Base-by-base conservation (phyloP, 2,113 vertebrate genomes). In the Cettia cetti region DNA sequence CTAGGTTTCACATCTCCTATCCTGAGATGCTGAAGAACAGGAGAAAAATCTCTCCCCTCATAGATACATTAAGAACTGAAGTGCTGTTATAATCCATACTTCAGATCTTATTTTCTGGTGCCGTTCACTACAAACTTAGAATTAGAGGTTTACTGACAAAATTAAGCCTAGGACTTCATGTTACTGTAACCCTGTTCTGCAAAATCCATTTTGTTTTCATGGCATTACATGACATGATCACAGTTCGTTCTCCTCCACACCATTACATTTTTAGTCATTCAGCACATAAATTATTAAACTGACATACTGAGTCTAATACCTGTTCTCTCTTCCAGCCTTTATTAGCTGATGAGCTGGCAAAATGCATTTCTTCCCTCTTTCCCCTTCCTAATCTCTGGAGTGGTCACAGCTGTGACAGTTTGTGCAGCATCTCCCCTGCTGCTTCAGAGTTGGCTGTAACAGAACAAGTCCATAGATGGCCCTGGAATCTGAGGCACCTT, bases 261-360 rank as follows among this genome's bases (percentile, higher is more conserved):
- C 57, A 47, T 31, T 35, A 16, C 49, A 31, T 49, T 91, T 81
- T 45, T 13, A 70, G 23, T 45, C 56, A 87, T 90, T 90, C 70
- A 49, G 35, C 44, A 33, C 40, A 50, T 35, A 30, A 21, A 56
- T 23, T 37, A 86, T 2, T 75, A 56, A 94, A 59, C 23, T 49
- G 65, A 86, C 37, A 31, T 40, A 44, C 23, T 72, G 79, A 68
- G 81, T 91, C 77, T 94, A 95, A 95, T 72, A 79, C 83, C 83
- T 95, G 30, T 95, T 94, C 86, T 95, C 89, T 95, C 84, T 92
- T 96, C 86, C 86, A 94, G 92, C 91, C 72, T 91, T 87, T 89
- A 75, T 84, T 89, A 95, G 76, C 89, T 81, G 86, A 86, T 90
- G 94, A 94, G 88, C 88, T 97, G 94, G 59, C 88, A 96, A 90